Percentiles rank a stretch among this genome's conserved stretches.
Evolutionary conservation across 1,140 invertebrate species (phyloP).

Genomic region (Macrobrachium rosenbergii): DNA sequence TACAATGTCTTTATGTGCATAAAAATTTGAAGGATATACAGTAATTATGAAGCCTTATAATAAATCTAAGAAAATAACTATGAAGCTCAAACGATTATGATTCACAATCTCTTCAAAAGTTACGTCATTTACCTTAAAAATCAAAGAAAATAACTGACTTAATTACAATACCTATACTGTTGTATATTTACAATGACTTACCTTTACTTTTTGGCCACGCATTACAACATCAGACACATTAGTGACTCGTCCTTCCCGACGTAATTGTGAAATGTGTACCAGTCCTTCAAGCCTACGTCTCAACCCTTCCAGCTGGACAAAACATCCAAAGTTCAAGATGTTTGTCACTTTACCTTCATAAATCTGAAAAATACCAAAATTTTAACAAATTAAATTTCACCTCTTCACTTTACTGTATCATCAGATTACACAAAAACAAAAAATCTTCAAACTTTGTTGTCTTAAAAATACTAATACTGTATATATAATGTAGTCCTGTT

Average conservation of each 20-base stretch:
- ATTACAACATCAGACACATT: constrained; percentile 95
- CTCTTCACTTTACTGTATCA: too few species aligned
- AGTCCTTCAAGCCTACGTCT: constrained; percentile 90
- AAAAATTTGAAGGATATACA: too few species aligned
- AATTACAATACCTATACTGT: neutral
- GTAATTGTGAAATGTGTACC: constrained; percentile 96
- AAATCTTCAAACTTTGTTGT: too few species aligned
- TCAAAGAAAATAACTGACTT: neutral
- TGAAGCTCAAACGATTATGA: too few species aligned
- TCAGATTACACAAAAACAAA: too few species aligned
- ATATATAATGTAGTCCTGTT: too few species aligned
- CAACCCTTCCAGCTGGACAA: constrained; percentile 95
- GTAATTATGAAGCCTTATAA: too few species aligned
- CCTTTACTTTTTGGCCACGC: constrained; percentile 92
- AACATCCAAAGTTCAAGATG: constrained; percentile 97
- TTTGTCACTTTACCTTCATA: constrained; percentile 96
- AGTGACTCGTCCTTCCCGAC: constrained; percentile 93
- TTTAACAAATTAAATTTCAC: constrained; percentile 6
- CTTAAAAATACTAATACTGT: too few species aligned
- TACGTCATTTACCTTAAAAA: too few species aligned
- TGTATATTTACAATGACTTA: constrained; percentile 68
- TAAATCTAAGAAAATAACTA: too few species aligned
- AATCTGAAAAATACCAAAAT: constrained; percentile 76
- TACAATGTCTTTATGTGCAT: too few species aligned
- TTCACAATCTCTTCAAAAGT: too few species aligned